Evolutionary conservation across 2,888 invertebrate species (phyloP).

Genomic region (Epirrhoe alternata): DNA sequence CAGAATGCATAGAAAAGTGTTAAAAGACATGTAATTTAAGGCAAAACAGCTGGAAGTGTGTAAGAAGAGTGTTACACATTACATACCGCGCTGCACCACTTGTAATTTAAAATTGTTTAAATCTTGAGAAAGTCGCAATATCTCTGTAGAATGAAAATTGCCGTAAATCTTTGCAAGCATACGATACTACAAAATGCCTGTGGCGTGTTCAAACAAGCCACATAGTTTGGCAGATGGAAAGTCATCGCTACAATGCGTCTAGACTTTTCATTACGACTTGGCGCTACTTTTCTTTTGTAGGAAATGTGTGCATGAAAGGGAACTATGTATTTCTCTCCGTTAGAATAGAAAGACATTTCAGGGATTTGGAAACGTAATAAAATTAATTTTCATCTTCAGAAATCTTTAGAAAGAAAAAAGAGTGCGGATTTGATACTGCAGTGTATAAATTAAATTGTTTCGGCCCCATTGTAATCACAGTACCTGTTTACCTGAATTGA

Average conservation of each 20-base stretch:
- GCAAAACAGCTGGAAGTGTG: too few relatives aligned
- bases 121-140: too few relatives aligned
- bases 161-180: neutral
- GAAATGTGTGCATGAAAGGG: slow-evolving; percentile 20
- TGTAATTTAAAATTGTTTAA: too few relatives aligned
- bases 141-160: neutral
- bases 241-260: slow-evolving; percentile 58
- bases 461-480: too few relatives aligned
- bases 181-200: slow-evolving; percentile 7
- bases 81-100: too few relatives aligned
- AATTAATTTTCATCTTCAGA: neutral
- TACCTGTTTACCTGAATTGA: too few relatives aligned
- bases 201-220: slow-evolving; percentile 15
- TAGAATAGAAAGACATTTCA: neutral
- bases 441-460: too few relatives aligned
- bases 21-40: too few relatives aligned
- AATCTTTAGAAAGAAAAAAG: too few relatives aligned
- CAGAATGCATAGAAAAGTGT: too few relatives aligned
- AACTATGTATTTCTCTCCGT: slow-evolving; percentile 1
- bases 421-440: too few relatives aligned
- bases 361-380: slow-evolving; percentile 3
- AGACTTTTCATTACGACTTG: slow-evolving; percentile 64
- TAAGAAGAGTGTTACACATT: too few relatives aligned
- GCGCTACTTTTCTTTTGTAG: slow-evolving; percentile 20
- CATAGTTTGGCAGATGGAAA: slow-evolving; percentile 28